Conservation (phyloP, 2,888 invertebrate species). For the Eustalomyia histrio region DNA sequence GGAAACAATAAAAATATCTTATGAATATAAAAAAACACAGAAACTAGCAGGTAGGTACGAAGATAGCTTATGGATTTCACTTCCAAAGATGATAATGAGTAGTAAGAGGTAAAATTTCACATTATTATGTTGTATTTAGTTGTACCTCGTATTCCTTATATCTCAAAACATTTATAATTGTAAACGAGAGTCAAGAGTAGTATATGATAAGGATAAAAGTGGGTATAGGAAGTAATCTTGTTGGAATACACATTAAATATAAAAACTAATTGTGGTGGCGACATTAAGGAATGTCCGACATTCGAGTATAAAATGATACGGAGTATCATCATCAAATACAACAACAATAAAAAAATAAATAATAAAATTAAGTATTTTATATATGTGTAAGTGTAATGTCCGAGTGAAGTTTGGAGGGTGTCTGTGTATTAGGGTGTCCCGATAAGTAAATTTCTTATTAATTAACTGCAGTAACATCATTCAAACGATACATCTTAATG, state of each 20-base stretch:
- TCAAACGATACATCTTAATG: no score
- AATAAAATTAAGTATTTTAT: conserved; percentile 2
- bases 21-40: conserved; percentile 45
- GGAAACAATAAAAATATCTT: not conserved
- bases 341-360: no score
- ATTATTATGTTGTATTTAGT: not conserved
- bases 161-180: conserved; percentile 53
- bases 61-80: not conserved
- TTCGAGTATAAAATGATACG: not conserved
- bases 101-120: conserved; percentile 6
- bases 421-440: no score
- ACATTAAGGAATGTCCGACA: conserved; percentile 29
- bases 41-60: conserved; percentile 50
- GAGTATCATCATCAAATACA: not conserved
- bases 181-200: conserved; percentile 41
- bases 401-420: no score
- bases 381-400: not conserved
- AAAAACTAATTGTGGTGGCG: conserved; percentile 46
- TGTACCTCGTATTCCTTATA: not conserved
- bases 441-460: no score
- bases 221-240: conserved; percentile 4
- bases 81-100: not conserved
- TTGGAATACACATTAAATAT: not conserved
- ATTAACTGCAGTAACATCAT: no score
- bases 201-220: conserved; percentile 43